phyloP scores from a whole-genome alignment of 2,888 invertebrate species.

The Cerastis rubricosa region DNA sequence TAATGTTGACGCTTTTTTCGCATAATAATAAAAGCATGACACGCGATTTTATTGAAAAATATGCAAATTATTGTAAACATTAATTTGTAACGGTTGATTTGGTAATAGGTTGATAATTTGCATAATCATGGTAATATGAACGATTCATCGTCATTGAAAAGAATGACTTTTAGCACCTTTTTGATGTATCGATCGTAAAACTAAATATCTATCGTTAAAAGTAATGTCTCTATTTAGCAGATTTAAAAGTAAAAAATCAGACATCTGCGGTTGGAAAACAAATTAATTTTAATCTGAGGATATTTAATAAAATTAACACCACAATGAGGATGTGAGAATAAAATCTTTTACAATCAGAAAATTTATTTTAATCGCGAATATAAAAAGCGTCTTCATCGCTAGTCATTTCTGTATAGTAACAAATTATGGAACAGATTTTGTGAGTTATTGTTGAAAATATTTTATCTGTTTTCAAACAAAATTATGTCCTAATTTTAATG shows the following conservation, averaged over 20 bases:
- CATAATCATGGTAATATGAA: slow-evolving; percentile 83
- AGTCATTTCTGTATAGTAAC: not conserved
- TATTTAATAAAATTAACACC: slow-evolving; percentile 26
- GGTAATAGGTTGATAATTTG: slow-evolving; percentile 84
- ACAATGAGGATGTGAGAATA: slow-evolving; percentile 13
- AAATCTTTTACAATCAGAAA: slow-evolving; percentile 24
- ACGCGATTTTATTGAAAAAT: slow-evolving; percentile 85
- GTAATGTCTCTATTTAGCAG: slow-evolving; percentile 76
- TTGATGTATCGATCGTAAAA: slow-evolving; percentile 86
- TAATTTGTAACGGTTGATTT: slow-evolving; percentile 91
- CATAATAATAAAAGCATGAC: slow-evolving; percentile 81
- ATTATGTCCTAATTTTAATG: not conserved
- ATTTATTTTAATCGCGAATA: slow-evolving; percentile 31
- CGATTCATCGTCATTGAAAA: slow-evolving; percentile 75
- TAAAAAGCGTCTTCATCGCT: not conserved
- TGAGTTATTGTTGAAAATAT: not conserved
- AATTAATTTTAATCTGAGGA: slow-evolving; percentile 53
- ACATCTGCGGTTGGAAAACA: slow-evolving; percentile 82
- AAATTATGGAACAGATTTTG: too few species aligned
- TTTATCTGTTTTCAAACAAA: not conserved
- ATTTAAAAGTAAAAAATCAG: slow-evolving; percentile 57
- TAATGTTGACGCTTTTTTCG: slow-evolving; percentile 76
- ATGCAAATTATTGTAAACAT: slow-evolving; percentile 89
- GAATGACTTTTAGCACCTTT: slow-evolving; percentile 86
- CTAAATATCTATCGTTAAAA: slow-evolving; percentile 77